Percentiles rank a stretch among this genome's conserved stretches.
Conservation (phyloP, 2,797 vertebrate species). For the Anableps anableps region DNA sequence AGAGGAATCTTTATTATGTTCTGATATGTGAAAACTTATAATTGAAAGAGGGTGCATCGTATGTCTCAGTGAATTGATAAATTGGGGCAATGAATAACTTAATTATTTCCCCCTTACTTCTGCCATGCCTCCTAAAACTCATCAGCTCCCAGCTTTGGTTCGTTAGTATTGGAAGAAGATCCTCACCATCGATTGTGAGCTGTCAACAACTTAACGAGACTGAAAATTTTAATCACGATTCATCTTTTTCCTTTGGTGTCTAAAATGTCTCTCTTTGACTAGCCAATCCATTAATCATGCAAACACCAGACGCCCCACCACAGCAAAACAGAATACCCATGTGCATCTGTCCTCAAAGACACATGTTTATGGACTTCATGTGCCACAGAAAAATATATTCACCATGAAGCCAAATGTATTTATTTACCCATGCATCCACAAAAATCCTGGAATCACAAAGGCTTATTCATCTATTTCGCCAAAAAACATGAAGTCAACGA, state of each 20-base stretch:
- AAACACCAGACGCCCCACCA: background rate
- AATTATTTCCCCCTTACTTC: conserved; percentile 75
- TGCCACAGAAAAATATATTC: background rate
- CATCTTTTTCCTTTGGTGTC: conserved; percentile 54
- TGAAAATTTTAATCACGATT: conserved; percentile 81
- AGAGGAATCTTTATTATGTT: conserved; percentile 9
- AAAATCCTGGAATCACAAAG: conserved; percentile 32
- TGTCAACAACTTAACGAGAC: conserved; percentile 80
- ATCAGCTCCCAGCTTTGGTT: conserved; percentile 66
- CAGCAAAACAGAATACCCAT: conserved; percentile 10
- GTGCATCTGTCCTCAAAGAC: conserved; percentile 12
- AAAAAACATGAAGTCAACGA: conserved; percentile 11
- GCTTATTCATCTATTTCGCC: conserved; percentile 28
- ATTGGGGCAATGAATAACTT: conserved; percentile 80
- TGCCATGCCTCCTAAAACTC: conserved; percentile 56
- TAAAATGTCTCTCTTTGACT: conserved; percentile 35
- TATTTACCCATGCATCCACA: conserved; percentile 24
- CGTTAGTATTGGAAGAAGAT: conserved; percentile 75
- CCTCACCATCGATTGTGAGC: conserved; percentile 71
- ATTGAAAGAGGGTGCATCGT: conserved; percentile 27
- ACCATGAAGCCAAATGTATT: conserved; percentile 26
- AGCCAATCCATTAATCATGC: conserved; percentile 28
- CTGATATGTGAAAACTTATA: background rate
- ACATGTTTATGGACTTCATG: conserved; percentile 31
- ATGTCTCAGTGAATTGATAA: conserved; percentile 77